Evolutionary conservation across 2,113 vertebrate species (phyloP), one percentile per base, ranked within the genome.

Genomic region (Caranx ignobilis): DNA sequence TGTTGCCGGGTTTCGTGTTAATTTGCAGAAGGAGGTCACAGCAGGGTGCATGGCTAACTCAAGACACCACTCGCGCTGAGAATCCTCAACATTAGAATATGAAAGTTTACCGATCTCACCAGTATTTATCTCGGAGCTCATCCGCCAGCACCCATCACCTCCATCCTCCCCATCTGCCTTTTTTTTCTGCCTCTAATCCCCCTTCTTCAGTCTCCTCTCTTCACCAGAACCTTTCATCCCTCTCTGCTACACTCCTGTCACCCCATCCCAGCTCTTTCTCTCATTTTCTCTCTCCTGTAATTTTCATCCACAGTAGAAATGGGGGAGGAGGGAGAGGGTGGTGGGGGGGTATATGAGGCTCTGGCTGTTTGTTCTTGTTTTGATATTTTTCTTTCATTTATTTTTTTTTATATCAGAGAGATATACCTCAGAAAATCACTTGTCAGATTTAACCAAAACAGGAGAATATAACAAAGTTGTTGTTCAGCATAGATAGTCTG

Each of bases 21-120:
- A 92, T 94, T 87, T 90, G 74, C 83, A 88, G 87, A 93, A 93
- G 87, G 91, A 91, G 90, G 92, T 91, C 92, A 91, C 94, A 93
- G 92, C 90, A 75, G 91, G 88, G 86, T 65, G 86, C 87, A 71
- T 56, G 56, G 68, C 78, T 81, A 82, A 84, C 81, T 39, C 26
- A 67, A 83, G 77, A 85, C 71, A 19, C 75, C 9, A 67, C 71
- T 88, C 39, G 10, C 85, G 8, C 62, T 76, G 81, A 87, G 72
- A 80, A 90, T 76, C 86, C 62, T 84, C 86, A 64, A 83, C 86
- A 88, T 92, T 92, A 84, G 88, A 93, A 93, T 91, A 91, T 88
- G 83, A 91, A 92, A 91, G 90, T 94, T 93, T 89, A 78, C 83
- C 81, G 74, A 91, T 88, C 92, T 90, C 90, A 65, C 4, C 48